phyloP scores from a whole-genome alignment of 2,797 vertebrate genomes.

The Lutra lutra region DNA sequence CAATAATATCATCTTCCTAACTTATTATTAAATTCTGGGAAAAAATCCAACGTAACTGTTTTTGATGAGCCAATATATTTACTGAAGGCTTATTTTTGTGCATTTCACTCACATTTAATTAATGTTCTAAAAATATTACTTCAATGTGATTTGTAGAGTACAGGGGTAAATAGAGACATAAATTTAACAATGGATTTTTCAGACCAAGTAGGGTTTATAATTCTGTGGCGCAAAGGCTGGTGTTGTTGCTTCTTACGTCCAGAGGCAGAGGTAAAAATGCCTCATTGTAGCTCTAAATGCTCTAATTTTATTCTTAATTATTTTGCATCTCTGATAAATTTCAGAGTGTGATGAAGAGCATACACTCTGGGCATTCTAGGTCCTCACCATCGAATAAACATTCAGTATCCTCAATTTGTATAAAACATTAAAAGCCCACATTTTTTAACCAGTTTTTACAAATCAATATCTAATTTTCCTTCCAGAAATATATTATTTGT shows the following conservation, averaged over 20 bases:
- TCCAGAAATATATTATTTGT: neutral
- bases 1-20: neutral
- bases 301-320: neutral
- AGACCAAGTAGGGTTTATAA: neutral
- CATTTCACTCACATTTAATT: neutral
- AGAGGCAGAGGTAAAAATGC: neutral
- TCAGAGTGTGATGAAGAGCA: neutral
- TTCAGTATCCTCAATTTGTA: neutral
- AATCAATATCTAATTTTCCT: neutral
- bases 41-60: slow-evolving; percentile 13
- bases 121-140: slow-evolving; percentile 2
- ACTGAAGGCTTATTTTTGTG: neutral
- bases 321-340: neutral
- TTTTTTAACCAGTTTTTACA: neutral
- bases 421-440: neutral
- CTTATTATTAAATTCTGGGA: neutral
- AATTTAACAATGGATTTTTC: neutral
- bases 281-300: neutral
- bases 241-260: neutral
- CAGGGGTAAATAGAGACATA: neutral
- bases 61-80: neutral
- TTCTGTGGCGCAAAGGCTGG: neutral
- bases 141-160: neutral
- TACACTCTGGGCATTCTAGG: neutral
- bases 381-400: neutral